Evolutionary conservation across 2,888 invertebrate genomes (phyloP), one percentile per base, ranked within the genome.

Genomic region (Dicyrtoma fusca): DNA sequence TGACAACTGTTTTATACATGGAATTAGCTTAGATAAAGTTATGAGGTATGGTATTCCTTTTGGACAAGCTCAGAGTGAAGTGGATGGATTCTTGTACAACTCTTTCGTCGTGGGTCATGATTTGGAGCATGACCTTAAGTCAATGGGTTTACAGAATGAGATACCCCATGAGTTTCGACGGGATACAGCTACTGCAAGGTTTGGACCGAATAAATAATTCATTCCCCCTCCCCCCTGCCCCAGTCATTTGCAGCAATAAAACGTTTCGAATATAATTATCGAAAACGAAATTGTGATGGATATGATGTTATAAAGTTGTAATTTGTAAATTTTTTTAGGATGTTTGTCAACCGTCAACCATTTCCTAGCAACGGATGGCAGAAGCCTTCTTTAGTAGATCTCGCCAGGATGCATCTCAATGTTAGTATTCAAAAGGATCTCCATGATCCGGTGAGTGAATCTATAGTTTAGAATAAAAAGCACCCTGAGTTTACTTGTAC

Each of bases 1-100:
- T 70, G 70, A 70, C 34, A 70, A 70, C 26, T 53, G 34, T 10
- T 70, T 49, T 11, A 62, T 70, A n/a, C 70, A 70, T 63, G 70
- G 70, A 26, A 70, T 70, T 5, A 49, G 25, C 19, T 25, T 70
- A 19, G 23, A 34, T 10, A 14, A 25, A 49, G 70, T 62, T 14
- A 59, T 69, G 47, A n/a, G 34, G 14, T 10, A 21, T 63, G 70
- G 70, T 19, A 63, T 70, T 49, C 17, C 63, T 11, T 70, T 51
- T 70, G 70, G 62, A 14, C 14, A 26, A 70, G 70, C 70, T 25
- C 70, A 62, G 26, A 21, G 49, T n/a, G 70, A 70, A 17, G 70
- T 70, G 13, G 34, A 47, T 51, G 21, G 51, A 45, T 63, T 70
- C 51, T 19, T 70, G 42, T 6, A 63, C 11, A 23, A 42, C 14